These are phyloP conservation scores for Hoplodrina ambigua DNA, from an alignment of 2,888 invertebrate species.

Conservation along the genomic window DNA sequence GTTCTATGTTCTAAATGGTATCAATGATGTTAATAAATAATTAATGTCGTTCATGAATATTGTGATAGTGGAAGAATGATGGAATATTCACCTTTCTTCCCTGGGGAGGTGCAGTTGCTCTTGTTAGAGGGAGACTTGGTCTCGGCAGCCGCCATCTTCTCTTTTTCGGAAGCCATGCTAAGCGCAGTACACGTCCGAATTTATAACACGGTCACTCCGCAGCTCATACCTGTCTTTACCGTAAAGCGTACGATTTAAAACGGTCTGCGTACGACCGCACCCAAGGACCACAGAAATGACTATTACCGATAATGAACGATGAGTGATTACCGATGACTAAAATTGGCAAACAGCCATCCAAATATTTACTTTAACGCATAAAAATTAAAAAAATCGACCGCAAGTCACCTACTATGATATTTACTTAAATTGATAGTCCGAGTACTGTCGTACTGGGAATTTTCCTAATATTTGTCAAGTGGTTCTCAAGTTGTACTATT, in stretches of 20 bases:
- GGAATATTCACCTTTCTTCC: constrained; percentile 86
- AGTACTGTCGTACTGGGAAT: constrained; percentile 60
- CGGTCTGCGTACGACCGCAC: constrained; percentile 75
- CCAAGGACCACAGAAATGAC: constrained; percentile 72
- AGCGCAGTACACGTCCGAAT: constrained; percentile 73
- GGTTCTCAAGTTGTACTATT: constrained; percentile 68
- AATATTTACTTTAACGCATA: constrained; percentile 79
- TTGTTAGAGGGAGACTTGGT: constrained; percentile 86
- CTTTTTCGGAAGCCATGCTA: constrained; percentile 86
- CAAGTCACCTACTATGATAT: constrained; percentile 70
- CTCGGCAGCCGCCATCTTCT: constrained; percentile 87
- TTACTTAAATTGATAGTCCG: constrained; percentile 64
- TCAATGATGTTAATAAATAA: constrained; percentile 10
- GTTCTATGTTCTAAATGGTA: constrained; percentile 21
- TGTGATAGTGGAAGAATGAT: constrained; percentile 45
- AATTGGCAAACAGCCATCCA: constrained; percentile 81
- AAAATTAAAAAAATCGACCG: constrained; percentile 69
- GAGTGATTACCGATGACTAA: constrained; percentile 82
- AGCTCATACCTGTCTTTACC: constrained; percentile 80
- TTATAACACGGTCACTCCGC: constrained; percentile 77
- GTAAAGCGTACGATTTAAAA: constrained; percentile 47
- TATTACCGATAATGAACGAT: constrained; percentile 81
- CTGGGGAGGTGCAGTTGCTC: constrained; percentile 88
- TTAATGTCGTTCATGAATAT: constrained; percentile 8
- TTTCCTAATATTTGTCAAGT: constrained; percentile 67